Evolutionary conservation across 2,113 vertebrate species (phyloP).

Genomic region (Prinia subflava): DNA sequence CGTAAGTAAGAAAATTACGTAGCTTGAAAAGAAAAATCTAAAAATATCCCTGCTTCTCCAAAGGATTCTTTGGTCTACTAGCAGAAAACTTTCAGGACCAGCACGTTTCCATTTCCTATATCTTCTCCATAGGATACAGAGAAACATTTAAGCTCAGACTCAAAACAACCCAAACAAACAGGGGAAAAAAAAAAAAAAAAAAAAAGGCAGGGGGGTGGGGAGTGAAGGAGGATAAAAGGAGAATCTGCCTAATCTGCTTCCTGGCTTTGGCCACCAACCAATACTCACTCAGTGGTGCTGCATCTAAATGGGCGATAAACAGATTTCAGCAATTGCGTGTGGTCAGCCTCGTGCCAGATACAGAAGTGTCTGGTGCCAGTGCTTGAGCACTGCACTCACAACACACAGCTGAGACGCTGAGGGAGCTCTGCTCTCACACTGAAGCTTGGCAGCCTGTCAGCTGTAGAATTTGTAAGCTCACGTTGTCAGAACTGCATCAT

Average conservation of each 20-base stretch:
- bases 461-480: neutral
- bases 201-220: accelerated
- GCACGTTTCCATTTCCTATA: neutral
- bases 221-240: neutral
- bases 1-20: neutral
- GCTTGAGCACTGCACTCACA: neutral
- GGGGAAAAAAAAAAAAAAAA: neutral
- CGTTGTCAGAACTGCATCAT: neutral
- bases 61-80: neutral
- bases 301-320: neutral
- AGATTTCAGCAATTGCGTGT: neutral
- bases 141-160: neutral
- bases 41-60: neutral
- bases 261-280: neutral
- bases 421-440: neutral
- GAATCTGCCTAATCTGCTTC: neutral
- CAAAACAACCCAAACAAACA: neutral
- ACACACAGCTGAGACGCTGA: neutral
- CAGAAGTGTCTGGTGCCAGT: neutral
- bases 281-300: neutral
- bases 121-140: neutral
- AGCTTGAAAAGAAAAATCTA: neutral
- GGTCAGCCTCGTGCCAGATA: neutral
- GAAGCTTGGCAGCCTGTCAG: neutral
- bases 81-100: neutral